Evolutionary conservation across 2,113 vertebrate species (phyloP), one percentile per base, ranked within the genome.

Genomic region (Proterorhinus semilunaris): DNA sequence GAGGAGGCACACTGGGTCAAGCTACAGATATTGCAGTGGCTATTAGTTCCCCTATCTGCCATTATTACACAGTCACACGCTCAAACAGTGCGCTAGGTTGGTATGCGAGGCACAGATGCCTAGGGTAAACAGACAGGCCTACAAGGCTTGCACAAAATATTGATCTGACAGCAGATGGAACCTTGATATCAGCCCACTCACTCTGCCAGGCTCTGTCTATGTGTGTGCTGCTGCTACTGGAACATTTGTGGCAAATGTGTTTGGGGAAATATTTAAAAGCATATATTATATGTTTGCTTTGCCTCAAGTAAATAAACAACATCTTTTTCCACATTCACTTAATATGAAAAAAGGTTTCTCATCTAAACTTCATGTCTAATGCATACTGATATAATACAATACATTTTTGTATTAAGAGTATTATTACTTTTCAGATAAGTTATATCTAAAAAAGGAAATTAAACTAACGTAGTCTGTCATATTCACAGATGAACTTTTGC

Each of bases 1-100:
- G 80, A 76, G 87, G 86, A 92, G 91, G 86, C 93, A 79, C 88
- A 89, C 82, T 85, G 91, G 92, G 92, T 93, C 91, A 93, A 89
- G 86, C 90, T 91, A 89, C 90, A 92, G 92, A 93, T 92, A 92
- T 92, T 92, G 92, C 90, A 69, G 83, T 71, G 84, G 88, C 91
- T 91, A 92, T 93, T 89, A 91, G 91, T 90, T 92, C 86, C 77
- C 73, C 89, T 91, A 91, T 89, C 91, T 91, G 83, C 89, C 91
- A 92, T 93, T 93, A 93, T 94, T 93, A 92, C 92, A 91, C 87
- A 93, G 92, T 93, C 92, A 93, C 92, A 92, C 91, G 91, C 88
- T 90, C 88, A 92, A 91, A 91, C 90, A 93, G 86, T 87, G 89
- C 70, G 62, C 73, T 63, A 88, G 84, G 82, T 91, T 90, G 86